Evolutionary conservation across 2,113 vertebrate species (phyloP).

Genomic region (Psephotus haematonotus): DNA sequence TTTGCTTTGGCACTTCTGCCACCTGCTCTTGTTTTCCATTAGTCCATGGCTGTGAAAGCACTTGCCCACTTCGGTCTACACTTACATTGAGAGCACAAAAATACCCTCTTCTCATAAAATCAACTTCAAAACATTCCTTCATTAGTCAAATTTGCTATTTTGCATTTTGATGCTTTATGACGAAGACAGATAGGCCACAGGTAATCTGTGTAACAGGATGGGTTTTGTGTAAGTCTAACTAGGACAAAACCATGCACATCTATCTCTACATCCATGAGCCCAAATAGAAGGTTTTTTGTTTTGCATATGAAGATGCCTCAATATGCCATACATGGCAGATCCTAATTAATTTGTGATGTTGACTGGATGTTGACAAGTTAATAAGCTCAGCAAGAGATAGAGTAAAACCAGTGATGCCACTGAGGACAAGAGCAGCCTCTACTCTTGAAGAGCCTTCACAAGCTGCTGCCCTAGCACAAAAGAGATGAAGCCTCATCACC

Average conservation of each 20-base stretch:
- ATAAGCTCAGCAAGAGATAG: neutral
- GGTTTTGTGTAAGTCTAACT: neutral
- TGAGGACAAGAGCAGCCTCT: neutral
- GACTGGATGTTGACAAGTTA: neutral
- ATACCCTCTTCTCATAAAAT: neutral
- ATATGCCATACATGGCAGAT: neutral
- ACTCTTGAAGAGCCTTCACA: neutral
- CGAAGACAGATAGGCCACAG: neutral
- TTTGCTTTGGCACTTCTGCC: conserved; percentile 39
- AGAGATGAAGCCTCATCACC: neutral
- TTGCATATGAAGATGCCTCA: neutral
- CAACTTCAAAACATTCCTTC: neutral
- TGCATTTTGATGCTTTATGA: neutral
- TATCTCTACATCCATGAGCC: neutral
- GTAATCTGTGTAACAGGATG: neutral
- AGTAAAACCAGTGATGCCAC: neutral
- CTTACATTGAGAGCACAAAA: neutral
- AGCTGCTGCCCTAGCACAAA: neutral
- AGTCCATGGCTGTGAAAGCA: neutral
- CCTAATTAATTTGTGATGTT: neutral
- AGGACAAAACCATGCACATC: neutral
- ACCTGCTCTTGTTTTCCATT: conserved; percentile 32
- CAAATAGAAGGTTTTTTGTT: neutral
- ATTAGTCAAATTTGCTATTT: neutral
- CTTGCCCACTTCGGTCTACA: neutral